These are phyloP conservation scores for Trichopria drosophilae DNA, from an alignment of 2,888 invertebrate genomes.

Conservation along the genomic window DNA sequence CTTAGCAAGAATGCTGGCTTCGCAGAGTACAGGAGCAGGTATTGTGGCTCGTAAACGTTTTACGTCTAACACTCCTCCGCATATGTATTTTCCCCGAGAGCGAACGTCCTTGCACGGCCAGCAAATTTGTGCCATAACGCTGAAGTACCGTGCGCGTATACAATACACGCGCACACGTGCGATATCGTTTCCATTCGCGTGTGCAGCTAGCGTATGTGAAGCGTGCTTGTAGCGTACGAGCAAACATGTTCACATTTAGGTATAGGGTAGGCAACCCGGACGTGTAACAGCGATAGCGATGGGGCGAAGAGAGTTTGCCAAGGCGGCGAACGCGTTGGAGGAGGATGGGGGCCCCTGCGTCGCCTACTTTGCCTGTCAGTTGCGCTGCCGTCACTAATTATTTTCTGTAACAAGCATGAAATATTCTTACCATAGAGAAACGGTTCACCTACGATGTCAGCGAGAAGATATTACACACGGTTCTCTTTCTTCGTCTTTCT, in stretches of 20 bases:
- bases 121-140: constrained; percentile 44
- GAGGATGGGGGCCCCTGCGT: constrained; percentile 16
- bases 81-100: neutral
- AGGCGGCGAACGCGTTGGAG: neutral
- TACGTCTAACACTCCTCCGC: constrained; percentile 31
- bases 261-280: too few relatives aligned
- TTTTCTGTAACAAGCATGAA: constrained; percentile 50
- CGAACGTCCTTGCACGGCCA: constrained; percentile 32
- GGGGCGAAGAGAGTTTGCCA: neutral
- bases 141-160: constrained; percentile 3
- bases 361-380: constrained; percentile 19
- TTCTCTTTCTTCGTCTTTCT: constrained; percentile 3
- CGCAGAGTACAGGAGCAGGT: too few relatives aligned
- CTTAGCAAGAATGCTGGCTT: too few relatives aligned
- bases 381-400: constrained; percentile 47
- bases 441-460: constrained; percentile 12
- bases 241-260: too few relatives aligned
- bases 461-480: constrained; percentile 29
- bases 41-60: constrained; percentile 42
- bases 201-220: too few relatives aligned
- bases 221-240: too few relatives aligned
- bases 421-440: constrained; percentile 35
- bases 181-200: too few relatives aligned
- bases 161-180: neutral
- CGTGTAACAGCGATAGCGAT: too few relatives aligned